phyloP scores from a whole-genome alignment of 2,113 vertebrate species.

The Brachypodius melanocephalos region DNA sequence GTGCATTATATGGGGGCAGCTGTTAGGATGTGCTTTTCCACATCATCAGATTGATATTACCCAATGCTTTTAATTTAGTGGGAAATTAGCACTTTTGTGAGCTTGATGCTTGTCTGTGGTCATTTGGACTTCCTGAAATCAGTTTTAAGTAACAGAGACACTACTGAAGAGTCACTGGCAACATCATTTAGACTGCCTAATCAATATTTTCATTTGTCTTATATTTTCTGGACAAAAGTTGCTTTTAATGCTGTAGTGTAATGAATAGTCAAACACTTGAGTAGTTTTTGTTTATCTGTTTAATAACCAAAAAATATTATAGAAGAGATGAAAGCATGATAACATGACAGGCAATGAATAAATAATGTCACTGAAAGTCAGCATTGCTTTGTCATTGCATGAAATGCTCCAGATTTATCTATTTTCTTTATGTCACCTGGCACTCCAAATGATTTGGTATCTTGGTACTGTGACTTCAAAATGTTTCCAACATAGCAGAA shows the following conservation, averaged over 20 bases:
- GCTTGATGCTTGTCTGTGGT: not conserved
- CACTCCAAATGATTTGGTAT: not conserved
- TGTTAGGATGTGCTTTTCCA: not conserved
- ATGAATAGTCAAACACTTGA: not conserved
- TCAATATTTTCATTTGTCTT: not conserved
- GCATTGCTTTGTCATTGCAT: not conserved
- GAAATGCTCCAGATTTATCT: not conserved
- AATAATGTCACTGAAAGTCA: not conserved
- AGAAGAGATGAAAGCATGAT: not conserved
- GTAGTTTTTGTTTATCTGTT: not conserved
- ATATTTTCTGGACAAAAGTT: not conserved
- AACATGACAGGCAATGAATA: not conserved
- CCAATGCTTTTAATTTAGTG: not conserved
- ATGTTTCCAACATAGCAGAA: not conserved
- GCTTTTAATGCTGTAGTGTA: not conserved
- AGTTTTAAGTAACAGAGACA: not conserved
- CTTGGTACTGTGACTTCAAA: not conserved
- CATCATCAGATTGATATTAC: not conserved
- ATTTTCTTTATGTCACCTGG: not conserved
- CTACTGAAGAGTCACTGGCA: not conserved
- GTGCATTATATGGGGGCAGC: not conserved
- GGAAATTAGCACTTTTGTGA: not conserved
- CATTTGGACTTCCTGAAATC: not conserved
- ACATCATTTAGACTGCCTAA: not conserved
- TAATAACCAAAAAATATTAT: not conserved